phyloP scores from a whole-genome alignment of 2,888 invertebrate species.

The Drosophila acutilabella region DNA sequence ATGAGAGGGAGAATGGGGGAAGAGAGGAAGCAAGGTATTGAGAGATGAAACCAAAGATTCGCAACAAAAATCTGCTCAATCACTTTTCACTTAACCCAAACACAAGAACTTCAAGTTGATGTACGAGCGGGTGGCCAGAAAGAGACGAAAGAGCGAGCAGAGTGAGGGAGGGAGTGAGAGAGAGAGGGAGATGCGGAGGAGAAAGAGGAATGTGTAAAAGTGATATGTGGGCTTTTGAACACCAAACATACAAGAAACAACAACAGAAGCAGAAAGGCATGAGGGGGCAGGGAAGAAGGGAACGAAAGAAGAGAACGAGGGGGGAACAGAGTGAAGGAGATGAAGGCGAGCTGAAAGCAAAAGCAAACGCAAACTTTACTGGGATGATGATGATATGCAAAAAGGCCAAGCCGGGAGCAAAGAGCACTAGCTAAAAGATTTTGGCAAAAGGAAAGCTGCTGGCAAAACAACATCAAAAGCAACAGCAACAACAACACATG shows the following conservation, averaged over 20 bases:
- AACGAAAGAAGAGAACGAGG: neutral
- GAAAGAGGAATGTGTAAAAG: slow-evolving; percentile 54
- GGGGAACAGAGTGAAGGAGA: slow-evolving; percentile 17
- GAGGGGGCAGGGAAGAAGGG: neutral
- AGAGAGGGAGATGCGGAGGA: neutral
- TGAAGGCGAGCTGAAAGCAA: slow-evolving; percentile 57
- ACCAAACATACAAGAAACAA: slow-evolving; percentile 73
- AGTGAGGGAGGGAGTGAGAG: neutral
- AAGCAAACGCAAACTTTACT: slow-evolving; percentile 75
- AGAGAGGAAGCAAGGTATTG: slow-evolving; percentile 5
- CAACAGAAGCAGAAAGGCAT: slow-evolving; percentile 32
- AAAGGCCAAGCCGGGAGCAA: slow-evolving; percentile 46
- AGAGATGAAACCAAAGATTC: slow-evolving; percentile 71
- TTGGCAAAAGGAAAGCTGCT: slow-evolving; percentile 38
- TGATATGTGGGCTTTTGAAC: slow-evolving; percentile 77
- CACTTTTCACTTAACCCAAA: slow-evolving; percentile 79
- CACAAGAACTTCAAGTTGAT: slow-evolving; percentile 75
- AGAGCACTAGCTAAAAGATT: slow-evolving; percentile 41
- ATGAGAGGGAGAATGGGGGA: neutral
- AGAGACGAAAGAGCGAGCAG: neutral
- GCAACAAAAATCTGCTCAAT: slow-evolving; percentile 78
- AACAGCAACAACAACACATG: slow-evolving; percentile 32
- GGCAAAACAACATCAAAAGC: slow-evolving; percentile 35
- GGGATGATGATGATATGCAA: slow-evolving; percentile 74
- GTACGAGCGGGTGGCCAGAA: slow-evolving; percentile 28